Percentiles rank a stretch among this genome's conserved stretches.
phyloP scores from a whole-genome alignment of 2,888 invertebrate genomes.

The Latheticus oryzae region DNA sequence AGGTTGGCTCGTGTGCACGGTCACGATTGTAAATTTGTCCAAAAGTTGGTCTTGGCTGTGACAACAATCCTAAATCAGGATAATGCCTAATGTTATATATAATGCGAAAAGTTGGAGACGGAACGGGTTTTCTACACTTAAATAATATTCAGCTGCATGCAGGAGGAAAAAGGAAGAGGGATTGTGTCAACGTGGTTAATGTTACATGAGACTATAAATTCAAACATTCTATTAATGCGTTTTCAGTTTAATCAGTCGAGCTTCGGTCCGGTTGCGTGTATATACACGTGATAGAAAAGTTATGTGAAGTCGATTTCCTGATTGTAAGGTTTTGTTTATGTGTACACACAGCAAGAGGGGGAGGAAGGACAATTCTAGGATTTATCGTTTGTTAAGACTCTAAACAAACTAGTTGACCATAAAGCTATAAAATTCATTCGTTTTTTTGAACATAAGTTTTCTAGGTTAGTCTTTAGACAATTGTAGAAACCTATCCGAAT shows the following conservation, averaged over 20 bases:
- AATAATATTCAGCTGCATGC: constrained; percentile 3
- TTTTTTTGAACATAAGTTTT: background rate
- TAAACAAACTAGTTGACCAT: constrained; percentile 1
- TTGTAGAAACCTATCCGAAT: background rate
- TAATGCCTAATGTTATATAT: constrained; percentile 56
- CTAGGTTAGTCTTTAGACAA: too few relatives aligned
- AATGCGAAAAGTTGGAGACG: constrained; percentile 20
- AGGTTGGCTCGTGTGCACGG: constrained; percentile 46
- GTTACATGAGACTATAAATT: constrained; percentile 45
- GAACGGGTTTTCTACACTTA: constrained; percentile 10
- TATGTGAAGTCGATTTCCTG: constrained; percentile 52
- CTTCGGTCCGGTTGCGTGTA: constrained; percentile 44
- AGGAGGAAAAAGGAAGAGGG: constrained; percentile 11
- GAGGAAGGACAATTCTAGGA: constrained; percentile 28
- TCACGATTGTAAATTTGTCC: constrained; percentile 60
- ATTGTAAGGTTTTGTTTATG: constrained; percentile 39
- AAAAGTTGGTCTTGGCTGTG: constrained; percentile 52
- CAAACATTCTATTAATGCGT: constrained; percentile 54
- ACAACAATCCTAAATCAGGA: constrained; percentile 60
- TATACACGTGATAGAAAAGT: constrained; percentile 49
- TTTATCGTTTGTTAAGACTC: constrained; percentile 22
- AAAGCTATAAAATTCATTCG: constrained; percentile 6
- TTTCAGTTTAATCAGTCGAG: constrained; percentile 52
- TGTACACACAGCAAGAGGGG: constrained; percentile 27
- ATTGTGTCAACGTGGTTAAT: constrained; percentile 11